A percentile compares a stretch with the other conserved stretches of the same genome.
These are phyloP conservation scores for Sipha maydis DNA, from an alignment of 2,888 invertebrate species.

Conservation along the genomic window DNA sequence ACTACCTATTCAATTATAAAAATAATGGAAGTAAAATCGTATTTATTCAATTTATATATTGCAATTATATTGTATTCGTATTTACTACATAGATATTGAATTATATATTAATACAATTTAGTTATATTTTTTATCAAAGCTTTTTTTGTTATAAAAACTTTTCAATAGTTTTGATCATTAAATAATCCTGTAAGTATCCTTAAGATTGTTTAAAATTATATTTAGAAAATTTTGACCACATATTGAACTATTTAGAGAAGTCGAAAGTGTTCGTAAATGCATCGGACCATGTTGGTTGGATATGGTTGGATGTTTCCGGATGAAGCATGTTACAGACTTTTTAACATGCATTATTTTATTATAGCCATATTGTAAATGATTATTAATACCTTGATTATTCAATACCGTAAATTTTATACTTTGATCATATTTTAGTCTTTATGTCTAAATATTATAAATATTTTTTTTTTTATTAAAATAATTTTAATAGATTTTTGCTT, in stretches of 20 bases:
- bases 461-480: no score
- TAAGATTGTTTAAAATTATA: not conserved
- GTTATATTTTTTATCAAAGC: not conserved
- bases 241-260: conserved; percentile 41
- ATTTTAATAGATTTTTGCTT: no score
- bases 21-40: not conserved
- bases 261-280: conserved; percentile 42
- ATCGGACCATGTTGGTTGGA: conserved; percentile 25
- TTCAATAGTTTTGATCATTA: not conserved
- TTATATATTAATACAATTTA: not conserved
- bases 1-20: not conserved
- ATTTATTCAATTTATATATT: not conserved
- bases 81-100: not conserved
- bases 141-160: not conserved
- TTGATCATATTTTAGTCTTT: not conserved
- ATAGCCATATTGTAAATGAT: not conserved
- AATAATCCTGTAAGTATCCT: not conserved
- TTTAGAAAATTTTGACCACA: conserved; percentile 50
- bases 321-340: not conserved
- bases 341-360: conserved; percentile 4
- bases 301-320: conserved; percentile 34
- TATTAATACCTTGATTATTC: not conserved
- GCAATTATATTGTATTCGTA: not conserved
- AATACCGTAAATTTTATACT: not conserved
- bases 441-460: no score